phyloP scores from a whole-genome alignment of 1,140 invertebrate species.

The Trichonephila clavata region DNA sequence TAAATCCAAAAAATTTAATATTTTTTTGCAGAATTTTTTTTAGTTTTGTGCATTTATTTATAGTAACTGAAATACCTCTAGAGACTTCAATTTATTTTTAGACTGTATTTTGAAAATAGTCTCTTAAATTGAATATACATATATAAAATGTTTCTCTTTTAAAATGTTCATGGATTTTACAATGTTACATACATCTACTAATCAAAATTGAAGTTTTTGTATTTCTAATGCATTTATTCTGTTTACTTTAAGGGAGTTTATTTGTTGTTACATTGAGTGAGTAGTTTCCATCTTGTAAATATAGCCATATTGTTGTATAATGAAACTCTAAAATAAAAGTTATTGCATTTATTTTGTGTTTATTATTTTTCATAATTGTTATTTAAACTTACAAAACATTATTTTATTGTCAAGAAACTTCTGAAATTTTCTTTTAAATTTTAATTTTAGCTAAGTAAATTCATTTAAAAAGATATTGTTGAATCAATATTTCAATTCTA shows the following conservation, averaged over 20 bases:
- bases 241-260: neutral
- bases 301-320: slow-evolving; percentile 24
- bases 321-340: slow-evolving; percentile 22
- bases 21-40: neutral
- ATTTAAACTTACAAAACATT: neutral
- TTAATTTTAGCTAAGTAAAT: too few species aligned
- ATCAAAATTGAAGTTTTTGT: neutral
- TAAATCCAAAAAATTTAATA: too few species aligned
- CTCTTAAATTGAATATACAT: neutral
- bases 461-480: too few species aligned
- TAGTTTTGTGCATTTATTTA: neutral
- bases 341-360: slow-evolving; percentile 29
- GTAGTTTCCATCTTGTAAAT: slow-evolving; percentile 42
- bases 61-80: neutral
- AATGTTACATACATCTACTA: neutral
- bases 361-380: neutral
- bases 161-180: neutral
- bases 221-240: neutral
- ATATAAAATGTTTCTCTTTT: neutral
- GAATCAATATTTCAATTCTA: too few species aligned
- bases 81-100: neutral
- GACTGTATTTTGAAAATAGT: neutral
- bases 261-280: neutral
- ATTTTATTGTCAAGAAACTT: too few species aligned
- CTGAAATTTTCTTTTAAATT: too few species aligned